phyloP scores from a whole-genome alignment of 2,797 vertebrate genomes.

The Gymnopithys bicolor region DNA sequence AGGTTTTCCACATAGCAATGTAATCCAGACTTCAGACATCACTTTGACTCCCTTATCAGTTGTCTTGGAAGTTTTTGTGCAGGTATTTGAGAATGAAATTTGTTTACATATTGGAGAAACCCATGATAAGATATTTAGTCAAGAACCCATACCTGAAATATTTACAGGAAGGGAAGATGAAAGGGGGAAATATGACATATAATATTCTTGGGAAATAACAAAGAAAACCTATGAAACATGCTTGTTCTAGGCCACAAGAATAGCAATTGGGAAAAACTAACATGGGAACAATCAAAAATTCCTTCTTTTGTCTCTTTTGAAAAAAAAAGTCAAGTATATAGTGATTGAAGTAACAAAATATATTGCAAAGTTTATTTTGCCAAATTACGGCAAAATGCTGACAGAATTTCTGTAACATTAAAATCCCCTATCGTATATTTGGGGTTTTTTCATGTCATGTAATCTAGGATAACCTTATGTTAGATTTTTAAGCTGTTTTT shows the following conservation, averaged over 20 bases:
- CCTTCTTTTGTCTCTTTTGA: not conserved
- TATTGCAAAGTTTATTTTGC: not conserved
- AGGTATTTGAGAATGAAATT: not conserved
- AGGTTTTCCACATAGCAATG: not conserved
- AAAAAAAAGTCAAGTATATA: not conserved
- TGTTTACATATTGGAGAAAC: not conserved
- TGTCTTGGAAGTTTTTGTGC: not conserved
- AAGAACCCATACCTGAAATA: not conserved
- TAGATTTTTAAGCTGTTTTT: not conserved
- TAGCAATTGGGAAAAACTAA: not conserved
- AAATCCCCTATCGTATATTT: not conserved
- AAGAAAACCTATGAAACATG: not conserved
- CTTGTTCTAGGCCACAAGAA: not conserved
- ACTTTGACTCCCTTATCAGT: not conserved
- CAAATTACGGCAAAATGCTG: not conserved
- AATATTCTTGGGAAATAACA: not conserved
- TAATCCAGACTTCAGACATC: not conserved
- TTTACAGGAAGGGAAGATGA: not conserved
- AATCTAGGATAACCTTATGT: not conserved
- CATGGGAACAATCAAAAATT: not conserved
- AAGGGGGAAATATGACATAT: not conserved
- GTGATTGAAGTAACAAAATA: not conserved
- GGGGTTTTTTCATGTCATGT: not conserved
- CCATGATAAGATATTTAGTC: not conserved
- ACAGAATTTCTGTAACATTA: slow-evolving; percentile 11